Percentiles rank a stretch among this genome's conserved stretches.
Evolutionary conservation across 1,140 invertebrate species (phyloP).

Genomic region (Drosophila jambulina): DNA sequence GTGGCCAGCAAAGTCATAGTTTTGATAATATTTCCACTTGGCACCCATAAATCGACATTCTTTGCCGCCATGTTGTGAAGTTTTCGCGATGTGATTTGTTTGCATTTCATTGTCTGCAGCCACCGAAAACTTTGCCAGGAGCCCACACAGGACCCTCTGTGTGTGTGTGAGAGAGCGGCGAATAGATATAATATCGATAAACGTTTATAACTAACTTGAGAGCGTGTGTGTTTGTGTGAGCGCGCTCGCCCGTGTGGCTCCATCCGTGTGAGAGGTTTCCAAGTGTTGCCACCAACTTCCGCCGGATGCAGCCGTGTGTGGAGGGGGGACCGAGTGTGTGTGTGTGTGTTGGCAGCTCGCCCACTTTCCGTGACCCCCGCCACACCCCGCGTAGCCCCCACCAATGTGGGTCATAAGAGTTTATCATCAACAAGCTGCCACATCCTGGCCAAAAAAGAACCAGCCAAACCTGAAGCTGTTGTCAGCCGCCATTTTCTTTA

Average conservation of each 20-base stretch:
- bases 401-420: conserved; percentile 78
- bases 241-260: conserved; percentile 18
- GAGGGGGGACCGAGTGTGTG: not conserved
- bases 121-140: conserved; percentile 49
- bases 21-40: conserved; percentile 77
- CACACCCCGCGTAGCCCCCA: not conserved
- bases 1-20: conserved; percentile 30
- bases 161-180: conserved; percentile 18
- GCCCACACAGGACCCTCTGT: not conserved
- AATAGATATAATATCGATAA: conserved; percentile 79
- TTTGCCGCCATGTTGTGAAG: conserved; percentile 67
- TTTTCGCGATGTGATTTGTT: conserved; percentile 73
- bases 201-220: conserved; percentile 80
- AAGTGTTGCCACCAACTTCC: conserved; percentile 80
- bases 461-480: conserved; percentile 58
- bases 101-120: conserved; percentile 78
- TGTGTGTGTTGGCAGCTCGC: conserved; percentile 30
- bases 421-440: conserved; percentile 82
- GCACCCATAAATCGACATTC: conserved; percentile 74
- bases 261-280: conserved; percentile 28
- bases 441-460: conserved; percentile 66
- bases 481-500: conserved; percentile 57
- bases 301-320: conserved; percentile 61
- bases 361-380: conserved; percentile 31
- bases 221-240: conserved; percentile 48